Conservation (phyloP, 2,113 vertebrate species). For the Pitta sordida region DNA sequence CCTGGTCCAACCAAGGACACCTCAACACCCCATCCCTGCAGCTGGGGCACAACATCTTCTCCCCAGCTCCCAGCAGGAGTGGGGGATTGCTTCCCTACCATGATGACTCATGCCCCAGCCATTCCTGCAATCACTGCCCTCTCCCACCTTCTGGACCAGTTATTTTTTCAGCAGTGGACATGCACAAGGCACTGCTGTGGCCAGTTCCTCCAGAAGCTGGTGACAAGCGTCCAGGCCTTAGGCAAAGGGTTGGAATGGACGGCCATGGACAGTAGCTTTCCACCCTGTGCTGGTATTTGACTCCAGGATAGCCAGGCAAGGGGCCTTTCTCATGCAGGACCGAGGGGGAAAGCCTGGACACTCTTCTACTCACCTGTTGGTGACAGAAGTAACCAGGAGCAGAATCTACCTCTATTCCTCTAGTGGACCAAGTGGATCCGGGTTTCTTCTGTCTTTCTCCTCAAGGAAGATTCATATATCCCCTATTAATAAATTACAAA, state of each 20-base stretch:
- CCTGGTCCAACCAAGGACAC: neutral
- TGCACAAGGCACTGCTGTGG: neutral
- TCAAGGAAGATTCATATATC: neutral
- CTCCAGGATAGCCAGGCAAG: neutral
- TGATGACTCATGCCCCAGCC: neutral
- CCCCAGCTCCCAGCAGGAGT: neutral
- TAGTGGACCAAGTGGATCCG: neutral
- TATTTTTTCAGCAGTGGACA: neutral
- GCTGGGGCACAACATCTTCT: neutral
- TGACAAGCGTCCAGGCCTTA: neutral
- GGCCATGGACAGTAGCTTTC: fast-evolving
- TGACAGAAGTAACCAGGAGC: neutral
- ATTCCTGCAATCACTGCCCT: fast-evolving
- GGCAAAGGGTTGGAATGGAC: neutral
- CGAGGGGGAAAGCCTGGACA: neutral
- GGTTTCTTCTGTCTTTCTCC: neutral
- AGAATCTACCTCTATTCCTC: neutral
- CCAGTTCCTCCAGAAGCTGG: neutral
- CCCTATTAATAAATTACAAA: neutral
- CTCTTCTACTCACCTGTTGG: fast-evolving
- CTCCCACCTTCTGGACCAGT: fast-evolving
- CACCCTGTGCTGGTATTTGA: neutral
- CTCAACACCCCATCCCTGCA: neutral
- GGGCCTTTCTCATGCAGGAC: fast-evolving
- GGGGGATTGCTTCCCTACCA: neutral